These are phyloP conservation scores for Urophycis tenuis DNA, from an alignment of 2,797 vertebrate genomes.

Conservation along the genomic window DNA sequence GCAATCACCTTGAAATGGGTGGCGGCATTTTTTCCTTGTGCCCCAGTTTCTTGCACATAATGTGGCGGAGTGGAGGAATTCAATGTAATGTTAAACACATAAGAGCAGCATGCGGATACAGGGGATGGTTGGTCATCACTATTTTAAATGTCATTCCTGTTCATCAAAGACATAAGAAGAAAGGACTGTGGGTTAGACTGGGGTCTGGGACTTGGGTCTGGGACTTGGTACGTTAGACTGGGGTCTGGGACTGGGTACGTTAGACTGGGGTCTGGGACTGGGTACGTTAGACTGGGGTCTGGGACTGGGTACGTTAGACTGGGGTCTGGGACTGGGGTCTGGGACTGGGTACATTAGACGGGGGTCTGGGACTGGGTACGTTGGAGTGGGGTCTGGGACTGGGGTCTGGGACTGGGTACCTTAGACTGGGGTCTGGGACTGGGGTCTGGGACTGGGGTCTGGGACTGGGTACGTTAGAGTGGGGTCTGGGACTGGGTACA, in stretches of 20 bases:
- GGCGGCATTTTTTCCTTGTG: conserved; percentile 21
- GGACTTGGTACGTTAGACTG: neutral
- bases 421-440: neutral
- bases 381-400: too few species aligned
- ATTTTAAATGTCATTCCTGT: too few species aligned
- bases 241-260: neutral
- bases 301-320: neutral
- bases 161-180: neutral
- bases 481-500: neutral
- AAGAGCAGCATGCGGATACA: conserved; percentile 13
- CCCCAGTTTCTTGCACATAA: conserved; percentile 36
- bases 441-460: neutral
- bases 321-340: too few species aligned
- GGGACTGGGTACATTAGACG: neutral
- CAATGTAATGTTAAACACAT: conserved; percentile 26
- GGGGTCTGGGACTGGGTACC: neutral
- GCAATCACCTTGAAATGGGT: conserved; percentile 3
- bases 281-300: neutral
- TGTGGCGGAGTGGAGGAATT: conserved; percentile 27
- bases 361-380: neutral
- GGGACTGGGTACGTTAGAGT: neutral
- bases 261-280: neutral
- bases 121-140: conserved; percentile 14
- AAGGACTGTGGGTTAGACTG: neutral
- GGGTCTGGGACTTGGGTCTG: neutral